A percentile compares a stretch with the other conserved stretches of the same genome.
These are phyloP conservation scores for Pelodiscus sinensis DNA, from an alignment of 2,113 vertebrate genomes.

Conservation along the genomic window DNA sequence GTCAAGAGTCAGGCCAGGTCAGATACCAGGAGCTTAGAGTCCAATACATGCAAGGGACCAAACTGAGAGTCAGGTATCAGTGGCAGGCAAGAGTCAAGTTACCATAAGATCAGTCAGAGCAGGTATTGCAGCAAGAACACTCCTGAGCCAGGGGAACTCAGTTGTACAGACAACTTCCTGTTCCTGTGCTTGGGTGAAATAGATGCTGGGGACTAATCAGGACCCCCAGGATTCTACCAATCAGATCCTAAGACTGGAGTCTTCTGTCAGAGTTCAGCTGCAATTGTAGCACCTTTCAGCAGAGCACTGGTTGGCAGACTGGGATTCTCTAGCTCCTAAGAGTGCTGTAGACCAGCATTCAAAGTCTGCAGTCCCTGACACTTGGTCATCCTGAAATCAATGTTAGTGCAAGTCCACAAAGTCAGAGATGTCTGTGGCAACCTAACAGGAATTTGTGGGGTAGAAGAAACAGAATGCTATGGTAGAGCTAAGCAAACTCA, in stretches of 20 bases:
- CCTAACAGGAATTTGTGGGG: slow-evolving; percentile 37
- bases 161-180: neutral
- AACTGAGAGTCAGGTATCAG: neutral
- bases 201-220: neutral
- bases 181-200: neutral
- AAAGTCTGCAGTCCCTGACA: neutral
- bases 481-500: slow-evolving; percentile 35
- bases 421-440: slow-evolving; percentile 50
- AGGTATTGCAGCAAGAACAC: neutral
- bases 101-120: neutral
- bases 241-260: neutral
- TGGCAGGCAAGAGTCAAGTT: neutral
- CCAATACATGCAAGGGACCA: neutral
- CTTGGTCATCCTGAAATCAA: neutral
- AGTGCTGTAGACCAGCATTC: neutral
- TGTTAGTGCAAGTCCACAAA: slow-evolving; percentile 20
- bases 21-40: neutral
- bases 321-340: neutral
- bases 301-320: neutral
- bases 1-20: too few relatives aligned
- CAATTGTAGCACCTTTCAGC: neutral
- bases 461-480: slow-evolving; percentile 28
- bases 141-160: neutral
- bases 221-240: neutral
- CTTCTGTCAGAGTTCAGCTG: neutral